Conservation (phyloP, 92 coral and sea anemone species). For the Parazoanthus darwini region DNA sequence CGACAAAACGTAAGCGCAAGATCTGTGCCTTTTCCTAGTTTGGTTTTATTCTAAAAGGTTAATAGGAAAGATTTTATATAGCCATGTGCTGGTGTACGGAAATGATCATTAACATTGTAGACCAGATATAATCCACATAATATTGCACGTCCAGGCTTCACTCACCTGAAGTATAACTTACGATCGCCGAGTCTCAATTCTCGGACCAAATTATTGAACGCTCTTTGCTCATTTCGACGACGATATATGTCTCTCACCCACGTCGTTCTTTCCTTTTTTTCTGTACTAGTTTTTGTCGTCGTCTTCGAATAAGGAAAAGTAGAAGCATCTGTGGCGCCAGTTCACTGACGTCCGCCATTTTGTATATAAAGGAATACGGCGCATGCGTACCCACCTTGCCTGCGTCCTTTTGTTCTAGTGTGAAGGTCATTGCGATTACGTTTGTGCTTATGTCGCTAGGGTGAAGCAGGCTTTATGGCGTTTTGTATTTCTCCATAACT, state of each 20-base stretch:
- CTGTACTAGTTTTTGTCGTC: slow-evolving; percentile 4
- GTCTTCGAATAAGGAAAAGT: not conserved
- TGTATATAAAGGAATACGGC: not conserved
- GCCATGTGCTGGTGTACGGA: slow-evolving; percentile 14
- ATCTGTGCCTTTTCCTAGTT: slow-evolving; percentile 15
- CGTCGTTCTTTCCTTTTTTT: not conserved
- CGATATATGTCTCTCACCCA: too few relatives aligned
- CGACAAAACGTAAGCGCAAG: too few relatives aligned
- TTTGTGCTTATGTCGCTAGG: slow-evolving; percentile 34
- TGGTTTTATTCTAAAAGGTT: slow-evolving; percentile 15
- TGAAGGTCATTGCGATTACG: not conserved
- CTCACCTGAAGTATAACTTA: slow-evolving; percentile 4
- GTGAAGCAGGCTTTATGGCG: slow-evolving; percentile 3
- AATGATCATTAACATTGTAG: not conserved
- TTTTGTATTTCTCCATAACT: too few relatives aligned
- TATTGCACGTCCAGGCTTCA: not conserved
- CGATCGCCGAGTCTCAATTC: too few relatives aligned
- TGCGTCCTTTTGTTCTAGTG: not conserved
- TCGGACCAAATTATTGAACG: too few relatives aligned
- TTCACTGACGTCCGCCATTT: not conserved
- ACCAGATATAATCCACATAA: not conserved
- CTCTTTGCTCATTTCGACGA: not conserved
- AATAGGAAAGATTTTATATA: slow-evolving; percentile 8
- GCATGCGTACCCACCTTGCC: slow-evolving; percentile 8
- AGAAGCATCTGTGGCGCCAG: not conserved